A percentile compares a stretch with the other conserved stretches of the same genome.
Evolutionary conservation across 1,140 invertebrate species (phyloP).

Genomic region (Sinonovacula constricta): DNA sequence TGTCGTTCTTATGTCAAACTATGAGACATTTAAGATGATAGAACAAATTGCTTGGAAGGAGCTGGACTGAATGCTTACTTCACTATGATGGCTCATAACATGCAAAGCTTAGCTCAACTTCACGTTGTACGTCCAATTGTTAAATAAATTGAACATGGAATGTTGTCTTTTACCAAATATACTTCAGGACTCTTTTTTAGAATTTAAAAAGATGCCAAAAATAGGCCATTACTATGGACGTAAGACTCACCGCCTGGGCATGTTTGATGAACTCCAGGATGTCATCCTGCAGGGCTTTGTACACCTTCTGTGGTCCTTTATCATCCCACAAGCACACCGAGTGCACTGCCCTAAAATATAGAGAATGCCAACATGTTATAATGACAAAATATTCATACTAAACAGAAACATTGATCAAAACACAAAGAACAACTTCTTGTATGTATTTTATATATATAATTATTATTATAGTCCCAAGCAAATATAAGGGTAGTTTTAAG

Average conservation of each 20-base stretch:
- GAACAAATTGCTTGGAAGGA: too few species aligned
- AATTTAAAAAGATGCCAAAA: neutral
- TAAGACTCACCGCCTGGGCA: slow-evolving; percentile 86
- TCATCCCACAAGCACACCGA: slow-evolving; percentile 97
- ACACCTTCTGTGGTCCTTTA: slow-evolving; percentile 92
- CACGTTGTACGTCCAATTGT: too few species aligned
- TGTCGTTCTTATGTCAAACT: too few species aligned
- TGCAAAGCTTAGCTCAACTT: too few species aligned
- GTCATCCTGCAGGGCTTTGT: slow-evolving; percentile 93
- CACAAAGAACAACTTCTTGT: neutral
- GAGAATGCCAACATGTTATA: slow-evolving; percentile 9
- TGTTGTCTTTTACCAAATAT: too few species aligned
- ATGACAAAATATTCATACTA: neutral
- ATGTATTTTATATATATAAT: neutral
- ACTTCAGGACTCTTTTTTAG: too few species aligned
- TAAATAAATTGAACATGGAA: too few species aligned
- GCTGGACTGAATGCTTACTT: too few species aligned
- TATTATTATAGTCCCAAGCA: neutral
- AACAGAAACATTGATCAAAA: neutral
- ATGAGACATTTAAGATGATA: too few species aligned
- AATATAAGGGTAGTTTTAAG: too few species aligned
- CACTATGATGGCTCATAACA: too few species aligned
- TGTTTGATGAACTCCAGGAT: slow-evolving; percentile 97
- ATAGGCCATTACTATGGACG: neutral
- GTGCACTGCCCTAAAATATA: slow-evolving; percentile 85